phyloP scores from a whole-genome alignment of 2,888 invertebrate species.

The Rhopalosiphum nymphaeae region DNA sequence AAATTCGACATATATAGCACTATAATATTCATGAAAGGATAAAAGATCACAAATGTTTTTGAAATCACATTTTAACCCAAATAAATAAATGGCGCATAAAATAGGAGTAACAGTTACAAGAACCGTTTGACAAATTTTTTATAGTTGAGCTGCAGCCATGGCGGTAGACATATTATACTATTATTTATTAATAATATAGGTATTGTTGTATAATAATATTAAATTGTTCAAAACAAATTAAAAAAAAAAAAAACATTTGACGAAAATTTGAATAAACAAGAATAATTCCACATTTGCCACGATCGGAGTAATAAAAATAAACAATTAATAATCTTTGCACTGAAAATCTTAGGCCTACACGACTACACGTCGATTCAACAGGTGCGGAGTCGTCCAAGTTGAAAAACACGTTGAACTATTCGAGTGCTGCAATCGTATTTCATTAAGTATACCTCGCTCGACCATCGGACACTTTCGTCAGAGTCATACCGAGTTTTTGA shows the following conservation, averaged over 20 bases:
- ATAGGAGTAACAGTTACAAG: neutral
- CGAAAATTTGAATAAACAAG: neutral
- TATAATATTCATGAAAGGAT: neutral
- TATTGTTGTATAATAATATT: neutral
- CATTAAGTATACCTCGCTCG: neutral
- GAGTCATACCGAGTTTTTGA: neutral
- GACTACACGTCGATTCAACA: neutral
- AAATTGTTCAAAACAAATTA: neutral
- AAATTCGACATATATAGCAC: too few relatives aligned
- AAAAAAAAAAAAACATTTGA: neutral
- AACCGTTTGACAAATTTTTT: neutral
- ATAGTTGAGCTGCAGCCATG: neutral
- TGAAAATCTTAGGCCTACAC: neutral
- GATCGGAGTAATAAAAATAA: neutral
- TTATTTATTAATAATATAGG: neutral
- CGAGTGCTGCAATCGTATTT: neutral
- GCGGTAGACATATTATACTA: neutral
- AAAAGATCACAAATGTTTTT: neutral
- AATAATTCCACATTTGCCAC: neutral
- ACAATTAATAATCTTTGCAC: neutral
- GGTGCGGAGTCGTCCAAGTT: neutral
- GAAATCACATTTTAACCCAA: neutral
- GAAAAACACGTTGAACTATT: neutral
- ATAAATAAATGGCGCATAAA: neutral
- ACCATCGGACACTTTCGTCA: neutral